Evolutionary conservation across 2,113 vertebrate genomes (phyloP).

Genomic region (Hippocampus zosterae): DNA sequence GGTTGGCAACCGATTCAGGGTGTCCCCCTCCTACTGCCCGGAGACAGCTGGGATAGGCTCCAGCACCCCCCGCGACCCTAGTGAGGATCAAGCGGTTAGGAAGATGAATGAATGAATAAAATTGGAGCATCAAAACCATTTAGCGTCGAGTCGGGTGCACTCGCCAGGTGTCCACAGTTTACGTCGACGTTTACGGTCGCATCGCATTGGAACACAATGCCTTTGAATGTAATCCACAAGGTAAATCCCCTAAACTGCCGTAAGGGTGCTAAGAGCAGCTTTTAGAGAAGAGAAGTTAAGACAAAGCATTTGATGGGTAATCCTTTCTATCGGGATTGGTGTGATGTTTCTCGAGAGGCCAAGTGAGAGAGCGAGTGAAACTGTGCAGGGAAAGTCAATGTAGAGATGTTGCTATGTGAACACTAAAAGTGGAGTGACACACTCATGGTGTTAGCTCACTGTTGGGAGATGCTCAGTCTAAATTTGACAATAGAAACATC

Average conservation of each 20-base stretch:
- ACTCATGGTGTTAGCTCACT: not conserved
- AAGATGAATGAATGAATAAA: too few species aligned
- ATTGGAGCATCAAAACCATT: too few species aligned
- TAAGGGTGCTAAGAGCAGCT: conserved; percentile 7
- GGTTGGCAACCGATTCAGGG: too few species aligned
- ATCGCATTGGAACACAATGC: conserved; percentile 26
- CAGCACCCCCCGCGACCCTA: too few species aligned
- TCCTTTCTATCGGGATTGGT: conserved; percentile 41
- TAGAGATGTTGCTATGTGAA: conserved; percentile 18
- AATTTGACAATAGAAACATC: not conserved
- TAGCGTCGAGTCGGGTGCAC: not conserved
- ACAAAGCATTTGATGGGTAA: conserved; percentile 43
- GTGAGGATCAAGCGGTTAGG: too few species aligned
- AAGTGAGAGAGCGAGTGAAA: conserved; percentile 44
- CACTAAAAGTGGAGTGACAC: conserved; percentile 13
- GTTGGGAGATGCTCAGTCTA: not conserved
- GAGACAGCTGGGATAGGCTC: too few species aligned
- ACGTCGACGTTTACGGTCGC: conserved; percentile 16
- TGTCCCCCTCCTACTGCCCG: too few species aligned
- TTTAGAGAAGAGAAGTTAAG: conserved; percentile 31
- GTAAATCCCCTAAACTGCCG: conserved; percentile 27
- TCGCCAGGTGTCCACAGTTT: not conserved
- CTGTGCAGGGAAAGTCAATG: conserved; percentile 29
- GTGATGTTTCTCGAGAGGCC: conserved; percentile 41
- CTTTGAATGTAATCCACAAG: conserved; percentile 34